Evolutionary conservation across 1,140 invertebrate genomes (phyloP).

Genomic region (Bombus confusus): DNA sequence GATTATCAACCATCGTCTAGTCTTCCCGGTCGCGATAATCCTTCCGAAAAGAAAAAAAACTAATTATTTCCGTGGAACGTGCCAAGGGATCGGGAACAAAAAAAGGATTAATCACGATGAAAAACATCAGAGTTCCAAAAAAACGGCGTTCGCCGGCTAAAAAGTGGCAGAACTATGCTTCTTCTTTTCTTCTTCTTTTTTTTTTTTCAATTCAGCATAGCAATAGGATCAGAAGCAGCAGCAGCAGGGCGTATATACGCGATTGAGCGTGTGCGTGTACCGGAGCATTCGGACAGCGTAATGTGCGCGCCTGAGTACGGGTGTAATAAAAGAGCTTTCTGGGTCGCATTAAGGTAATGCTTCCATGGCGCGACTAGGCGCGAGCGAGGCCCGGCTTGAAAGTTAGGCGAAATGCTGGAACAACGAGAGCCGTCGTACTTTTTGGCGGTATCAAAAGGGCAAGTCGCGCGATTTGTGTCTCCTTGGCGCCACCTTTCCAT

Average conservation of each 20-base stretch:
- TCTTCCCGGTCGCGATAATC: neutral
- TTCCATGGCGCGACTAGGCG: constrained; percentile 70
- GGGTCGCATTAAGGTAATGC: constrained; percentile 80
- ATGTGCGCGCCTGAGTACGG: constrained; percentile 52
- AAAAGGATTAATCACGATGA: constrained; percentile 50
- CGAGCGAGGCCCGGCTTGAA: constrained; percentile 50
- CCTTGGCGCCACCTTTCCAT: constrained; percentile 6
- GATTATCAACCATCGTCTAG: neutral
- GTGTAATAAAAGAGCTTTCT: constrained; percentile 79
- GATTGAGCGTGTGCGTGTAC: constrained; percentile 23
- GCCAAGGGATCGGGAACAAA: neutral
- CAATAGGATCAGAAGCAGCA: constrained; percentile 51
- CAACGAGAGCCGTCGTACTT: constrained; percentile 46
- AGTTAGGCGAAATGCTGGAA: constrained; percentile 54
- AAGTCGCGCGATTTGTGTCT: constrained; percentile 15
- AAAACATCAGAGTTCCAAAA: constrained; percentile 40
- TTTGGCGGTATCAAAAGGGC: constrained; percentile 31
- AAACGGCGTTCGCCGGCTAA: neutral
- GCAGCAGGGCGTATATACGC: constrained; percentile 17
- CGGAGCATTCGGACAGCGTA: constrained; percentile 28
- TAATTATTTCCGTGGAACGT: constrained; percentile 10
- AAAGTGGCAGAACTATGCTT: constrained; percentile 24
- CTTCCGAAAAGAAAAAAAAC: neutral
- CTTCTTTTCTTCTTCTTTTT: too few species aligned
- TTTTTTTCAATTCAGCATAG: constrained; percentile 51